Percentiles rank a stretch among this genome's conserved stretches.
These are phyloP conservation scores for Cettia cetti DNA, from an alignment of 2,113 vertebrate genomes.

Conservation along the genomic window DNA sequence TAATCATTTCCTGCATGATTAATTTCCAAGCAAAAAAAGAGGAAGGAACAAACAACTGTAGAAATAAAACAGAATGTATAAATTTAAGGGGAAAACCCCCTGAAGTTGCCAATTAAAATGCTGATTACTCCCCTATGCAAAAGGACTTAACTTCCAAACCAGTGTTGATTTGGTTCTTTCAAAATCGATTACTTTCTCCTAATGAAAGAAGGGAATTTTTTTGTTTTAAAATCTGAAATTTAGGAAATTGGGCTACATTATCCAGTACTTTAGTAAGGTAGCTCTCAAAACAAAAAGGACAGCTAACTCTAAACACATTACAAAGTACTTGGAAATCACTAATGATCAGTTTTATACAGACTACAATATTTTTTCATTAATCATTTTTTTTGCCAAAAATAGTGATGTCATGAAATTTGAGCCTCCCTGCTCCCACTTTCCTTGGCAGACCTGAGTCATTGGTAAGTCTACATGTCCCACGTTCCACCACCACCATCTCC, in stretches of 20 bases:
- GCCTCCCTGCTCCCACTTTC: background rate
- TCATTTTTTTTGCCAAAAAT: background rate
- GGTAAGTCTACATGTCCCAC: rapidly evolving
- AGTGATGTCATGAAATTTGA: background rate
- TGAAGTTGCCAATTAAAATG: background rate
- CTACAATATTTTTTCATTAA: background rate
- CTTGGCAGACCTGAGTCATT: background rate
- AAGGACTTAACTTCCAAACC: background rate
- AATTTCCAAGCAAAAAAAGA: constrained; percentile 64
- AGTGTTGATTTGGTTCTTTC: background rate
- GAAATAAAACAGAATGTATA: constrained; percentile 32
- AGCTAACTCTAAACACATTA: background rate
- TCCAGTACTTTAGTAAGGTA: background rate
- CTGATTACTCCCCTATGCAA: background rate
- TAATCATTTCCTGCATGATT: constrained; percentile 79
- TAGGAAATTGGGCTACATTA: background rate
- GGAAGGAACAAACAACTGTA: constrained; percentile 54
- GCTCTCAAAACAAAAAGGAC: background rate
- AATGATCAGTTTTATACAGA: background rate
- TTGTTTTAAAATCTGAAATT: background rate
- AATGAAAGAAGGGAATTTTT: background rate
- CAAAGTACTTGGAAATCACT: background rate
- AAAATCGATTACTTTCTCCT: background rate
- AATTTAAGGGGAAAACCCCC: background rate
- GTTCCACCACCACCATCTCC: background rate